Evolutionary conservation across 2,113 vertebrate species (phyloP).

Genomic region (Pedetes capensis): DNA sequence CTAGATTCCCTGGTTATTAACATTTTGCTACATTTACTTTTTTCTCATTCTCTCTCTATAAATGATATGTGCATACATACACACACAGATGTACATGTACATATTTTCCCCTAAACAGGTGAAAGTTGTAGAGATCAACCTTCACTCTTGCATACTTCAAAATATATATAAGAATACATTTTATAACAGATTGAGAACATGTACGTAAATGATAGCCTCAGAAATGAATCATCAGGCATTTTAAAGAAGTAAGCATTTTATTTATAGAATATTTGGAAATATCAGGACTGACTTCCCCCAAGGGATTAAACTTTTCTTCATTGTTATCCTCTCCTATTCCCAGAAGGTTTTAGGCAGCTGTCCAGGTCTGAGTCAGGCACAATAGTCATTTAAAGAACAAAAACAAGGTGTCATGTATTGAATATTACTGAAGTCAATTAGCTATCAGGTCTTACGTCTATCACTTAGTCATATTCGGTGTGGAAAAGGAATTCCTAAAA

Average conservation of each 20-base stretch:
- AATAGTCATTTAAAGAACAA: background rate
- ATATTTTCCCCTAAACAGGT: background rate
- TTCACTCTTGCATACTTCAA: background rate
- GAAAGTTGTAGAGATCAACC: background rate
- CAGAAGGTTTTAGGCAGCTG: background rate
- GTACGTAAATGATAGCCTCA: background rate
- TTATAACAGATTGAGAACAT: background rate
- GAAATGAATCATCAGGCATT: background rate
- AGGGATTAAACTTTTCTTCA: background rate
- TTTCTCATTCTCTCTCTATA: too few relatives aligned
- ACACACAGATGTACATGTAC: background rate
- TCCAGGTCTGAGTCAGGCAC: slow-evolving; percentile 28
- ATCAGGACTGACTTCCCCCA: background rate
- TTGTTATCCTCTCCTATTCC: background rate
- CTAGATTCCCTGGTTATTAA: too few relatives aligned
- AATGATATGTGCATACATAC: background rate
- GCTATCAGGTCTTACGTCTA: background rate
- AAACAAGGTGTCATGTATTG: background rate
- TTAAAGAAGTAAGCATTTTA: background rate
- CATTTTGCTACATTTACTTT: too few relatives aligned
- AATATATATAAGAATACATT: background rate
- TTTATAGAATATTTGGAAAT: background rate
- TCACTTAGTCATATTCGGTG: background rate
- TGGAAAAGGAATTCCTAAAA: slow-evolving; percentile 30
- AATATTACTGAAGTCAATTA: background rate